phyloP scores from a whole-genome alignment of 2,113 vertebrate genomes.

The Malurus melanocephalus region DNA sequence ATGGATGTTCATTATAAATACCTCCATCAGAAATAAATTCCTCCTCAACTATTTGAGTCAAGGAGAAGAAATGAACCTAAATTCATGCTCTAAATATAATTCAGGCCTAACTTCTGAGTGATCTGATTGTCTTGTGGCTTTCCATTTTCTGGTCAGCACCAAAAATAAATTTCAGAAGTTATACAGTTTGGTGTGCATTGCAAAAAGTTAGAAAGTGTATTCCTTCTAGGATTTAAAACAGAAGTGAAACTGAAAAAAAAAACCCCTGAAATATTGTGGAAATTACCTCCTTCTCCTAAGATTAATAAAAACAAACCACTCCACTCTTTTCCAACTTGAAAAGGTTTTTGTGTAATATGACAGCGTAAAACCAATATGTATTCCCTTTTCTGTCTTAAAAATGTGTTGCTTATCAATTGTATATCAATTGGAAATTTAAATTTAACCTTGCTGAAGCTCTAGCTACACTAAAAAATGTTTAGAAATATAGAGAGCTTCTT shows the following conservation, averaged over 20 bases:
- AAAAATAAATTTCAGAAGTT: neutral
- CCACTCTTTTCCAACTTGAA: neutral
- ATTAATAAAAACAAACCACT: neutral
- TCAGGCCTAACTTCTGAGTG: neutral
- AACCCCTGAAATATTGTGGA: neutral
- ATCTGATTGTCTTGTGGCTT: neutral
- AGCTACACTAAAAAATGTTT: neutral
- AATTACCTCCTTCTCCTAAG: neutral
- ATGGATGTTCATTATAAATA: neutral
- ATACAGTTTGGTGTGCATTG: neutral
- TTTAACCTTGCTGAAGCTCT: neutral
- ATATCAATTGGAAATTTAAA: neutral
- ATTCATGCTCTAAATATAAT: neutral
- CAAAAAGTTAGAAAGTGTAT: neutral
- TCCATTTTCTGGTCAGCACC: neutral
- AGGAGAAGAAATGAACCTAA: neutral
- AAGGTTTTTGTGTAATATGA: neutral
- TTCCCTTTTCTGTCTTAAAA: neutral
- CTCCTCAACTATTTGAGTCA: neutral
- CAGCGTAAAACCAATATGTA: neutral
- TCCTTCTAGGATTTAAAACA: neutral
- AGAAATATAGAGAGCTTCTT: neutral
- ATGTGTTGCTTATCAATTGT: neutral
- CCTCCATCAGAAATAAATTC: neutral
- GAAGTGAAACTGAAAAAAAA: neutral